Evolutionary conservation across 1,140 invertebrate genomes (phyloP), one percentile per base, ranked within the genome.

Genomic region (Drosophila baimaii): DNA sequence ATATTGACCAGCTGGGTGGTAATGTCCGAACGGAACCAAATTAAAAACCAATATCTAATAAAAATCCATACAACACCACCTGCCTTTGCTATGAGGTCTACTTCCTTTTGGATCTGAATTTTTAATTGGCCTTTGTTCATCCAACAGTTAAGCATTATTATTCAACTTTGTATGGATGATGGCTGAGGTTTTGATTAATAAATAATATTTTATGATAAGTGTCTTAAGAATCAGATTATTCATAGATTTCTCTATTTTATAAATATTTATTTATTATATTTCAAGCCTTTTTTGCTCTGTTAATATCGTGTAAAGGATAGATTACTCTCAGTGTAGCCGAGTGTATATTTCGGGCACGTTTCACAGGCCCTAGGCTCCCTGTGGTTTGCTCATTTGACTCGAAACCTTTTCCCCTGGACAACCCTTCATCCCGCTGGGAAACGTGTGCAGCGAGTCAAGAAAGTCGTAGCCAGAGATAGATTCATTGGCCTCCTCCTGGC

Each of bases 261-360:
- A n/a, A n/a, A n/a, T n/a, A n/a, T n/a, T n/a, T n/a, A n/a, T n/a
- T n/a, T n/a, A n/a, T n/a, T n/a, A n/a, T n/a, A n/a, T n/a, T n/a
- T n/a, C n/a, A n/a, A n/a, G n/a, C n/a, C n/a, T n/a, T n/a, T n/a
- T n/a, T n/a, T n/a, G n/a, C n/a, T n/a, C 43, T 6, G 1, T 0
- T 23, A 5, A 25, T 5, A 25, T 25, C 44, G 3, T 10, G 15
- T n/a, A n/a, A 0, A n/a, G 13, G 0, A 2, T 12, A 6, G 13
- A 1, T 19, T 1, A 15, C 52, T 69, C n/a, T n/a, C 59, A 33
- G 29, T 43, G 35, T 27, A 43, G 47, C 10, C 23, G 3, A 43
- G 27, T 35, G 25, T 23, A 41, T 59, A 68, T 59, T 76, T 76
- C 39, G 39, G 54, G 39, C 73, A 76, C 72, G 54, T 66, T 58